Percentiles rank a stretch among this genome's conserved stretches.
phyloP scores from a whole-genome alignment of 2,113 vertebrate genomes.

The Brachyistius frenatus region DNA sequence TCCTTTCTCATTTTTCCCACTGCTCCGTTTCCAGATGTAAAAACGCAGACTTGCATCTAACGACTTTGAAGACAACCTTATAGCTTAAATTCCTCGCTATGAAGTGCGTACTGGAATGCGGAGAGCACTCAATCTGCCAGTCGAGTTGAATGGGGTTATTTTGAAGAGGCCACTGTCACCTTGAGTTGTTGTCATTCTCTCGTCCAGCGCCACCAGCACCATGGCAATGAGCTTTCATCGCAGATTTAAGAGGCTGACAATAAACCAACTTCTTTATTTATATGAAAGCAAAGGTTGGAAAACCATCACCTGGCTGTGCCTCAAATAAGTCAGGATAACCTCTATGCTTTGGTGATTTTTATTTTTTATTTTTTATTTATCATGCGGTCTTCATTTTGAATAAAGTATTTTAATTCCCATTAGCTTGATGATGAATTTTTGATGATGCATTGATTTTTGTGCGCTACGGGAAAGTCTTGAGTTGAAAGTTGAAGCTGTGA shows the following conservation, averaged over 20 bases:
- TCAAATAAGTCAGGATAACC: no score
- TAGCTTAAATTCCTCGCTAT: slow-evolving; percentile 60
- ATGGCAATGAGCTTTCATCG: slow-evolving; percentile 43
- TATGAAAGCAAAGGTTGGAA: background rate
- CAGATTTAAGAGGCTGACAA: background rate
- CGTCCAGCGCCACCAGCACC: background rate
- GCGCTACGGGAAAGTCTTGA: background rate
- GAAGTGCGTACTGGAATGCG: slow-evolving; percentile 52
- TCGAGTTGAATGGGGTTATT: slow-evolving; percentile 49
- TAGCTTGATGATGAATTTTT: no score
- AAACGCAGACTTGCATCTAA: slow-evolving; percentile 63
- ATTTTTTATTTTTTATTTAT: no score
- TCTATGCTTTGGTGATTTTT: no score
- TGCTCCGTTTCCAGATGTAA: slow-evolving; percentile 46
- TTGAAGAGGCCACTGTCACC: slow-evolving; percentile 23
- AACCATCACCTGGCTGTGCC: no score
- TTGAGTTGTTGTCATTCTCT: slow-evolving; percentile 42
- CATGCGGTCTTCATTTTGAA: no score
- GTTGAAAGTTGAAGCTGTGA: background rate
- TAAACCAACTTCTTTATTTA: slow-evolving; percentile 27
- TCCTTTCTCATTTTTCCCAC: slow-evolving; percentile 32
- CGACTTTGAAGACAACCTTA: slow-evolving; percentile 50
- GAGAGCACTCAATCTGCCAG: slow-evolving; percentile 40
- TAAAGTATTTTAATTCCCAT: no score
- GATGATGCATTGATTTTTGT: no score